Base-by-base conservation (phyloP, 92 coral and sea anemone genomes). In the Umimayanthus chanpuru region DNA sequence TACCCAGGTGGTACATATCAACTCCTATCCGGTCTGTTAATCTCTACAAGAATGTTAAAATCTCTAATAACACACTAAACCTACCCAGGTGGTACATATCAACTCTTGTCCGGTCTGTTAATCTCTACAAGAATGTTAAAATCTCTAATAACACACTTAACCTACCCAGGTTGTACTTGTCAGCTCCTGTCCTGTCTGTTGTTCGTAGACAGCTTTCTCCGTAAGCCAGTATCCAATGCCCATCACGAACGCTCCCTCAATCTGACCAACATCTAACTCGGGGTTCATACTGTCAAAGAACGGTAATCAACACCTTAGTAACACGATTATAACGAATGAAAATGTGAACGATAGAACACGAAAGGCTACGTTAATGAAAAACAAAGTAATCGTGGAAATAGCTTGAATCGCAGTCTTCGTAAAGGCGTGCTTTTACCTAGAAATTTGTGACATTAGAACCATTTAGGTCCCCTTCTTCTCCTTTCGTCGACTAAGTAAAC, bases 171-270 rank as follows among this genome's bases (percentile, higher is more conserved):
- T 96, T 10, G 94, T 91, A 85, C 86, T 89, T 3, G 98, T 96
- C 30, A 96, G 91, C 70, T 94, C 95, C 43, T 88, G 86, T 50
- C 98, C 98, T 2, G 98, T 93, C 26, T 91, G 28, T 44, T 92
- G 79, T 72, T 96, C 96, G 80, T 94, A 92, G 50, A 93, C 91
- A 55, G 90, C 92, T 80, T 94, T 93, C 79, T 96, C 98, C 7
- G 94, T 91, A 91, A 96, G 84, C 94, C 96, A 96, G 74, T 92
- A 89, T 3, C 98, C 98, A 44, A 96, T 90, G 25, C 98, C 98
- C 97, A 96, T 94, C 81, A 94, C 91, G 81, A 91, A 94, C n/a
- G 98, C 98, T 73, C 98, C 98, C 78, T 96, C 98, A 0, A 94
- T 97, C 50, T 96, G 98, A 72, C 98, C 98, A 50, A 96, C 88